Conservation (phyloP, 2,888 invertebrate genomes). For the Silvanus unidentatus region DNA sequence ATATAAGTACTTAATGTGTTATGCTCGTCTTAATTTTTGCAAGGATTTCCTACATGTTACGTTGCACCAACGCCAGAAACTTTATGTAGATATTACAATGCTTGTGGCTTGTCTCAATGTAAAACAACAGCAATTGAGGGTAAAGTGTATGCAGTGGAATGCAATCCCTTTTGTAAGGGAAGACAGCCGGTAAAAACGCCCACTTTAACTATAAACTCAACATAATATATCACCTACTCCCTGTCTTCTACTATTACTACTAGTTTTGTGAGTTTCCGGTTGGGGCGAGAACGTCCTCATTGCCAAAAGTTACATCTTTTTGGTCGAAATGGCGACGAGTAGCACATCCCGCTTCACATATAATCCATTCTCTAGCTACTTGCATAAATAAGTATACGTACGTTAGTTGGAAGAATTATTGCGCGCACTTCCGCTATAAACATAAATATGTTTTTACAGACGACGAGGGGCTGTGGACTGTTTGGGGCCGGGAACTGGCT, state of each 20-base stretch:
- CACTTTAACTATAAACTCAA: background rate
- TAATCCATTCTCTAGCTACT: constrained; percentile 31
- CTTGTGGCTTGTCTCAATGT: constrained; percentile 42
- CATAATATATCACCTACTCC: background rate
- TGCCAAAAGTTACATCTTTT: constrained; percentile 34
- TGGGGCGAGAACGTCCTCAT: constrained; percentile 31
- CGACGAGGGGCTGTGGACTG: constrained; percentile 40
- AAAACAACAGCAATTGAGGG: constrained; percentile 33
- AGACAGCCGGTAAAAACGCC: constrained; percentile 37
- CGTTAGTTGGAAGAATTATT: constrained; percentile 21
- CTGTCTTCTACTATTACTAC: constrained; percentile 7
- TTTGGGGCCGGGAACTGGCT: constrained; percentile 44
- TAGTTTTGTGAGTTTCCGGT: constrained; percentile 43
- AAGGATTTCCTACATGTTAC: constrained; percentile 48
- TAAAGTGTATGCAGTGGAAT: constrained; percentile 39
- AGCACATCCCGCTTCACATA: constrained; percentile 27
- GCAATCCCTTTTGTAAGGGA: constrained; percentile 39
- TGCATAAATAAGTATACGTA: constrained; percentile 44
- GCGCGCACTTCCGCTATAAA: constrained; percentile 8
- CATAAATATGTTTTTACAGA: constrained; percentile 26
- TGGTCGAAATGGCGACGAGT: constrained; percentile 43
- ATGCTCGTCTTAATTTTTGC: constrained; percentile 5
- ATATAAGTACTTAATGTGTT: too few relatives aligned
- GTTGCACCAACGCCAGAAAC: constrained; percentile 40
- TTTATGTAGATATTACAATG: constrained; percentile 42